Percentiles rank a stretch among this genome's conserved stretches.
These are phyloP conservation scores for Cottoperca gobio DNA, from an alignment of 2,797 vertebrate genomes.

Conservation along the genomic window DNA sequence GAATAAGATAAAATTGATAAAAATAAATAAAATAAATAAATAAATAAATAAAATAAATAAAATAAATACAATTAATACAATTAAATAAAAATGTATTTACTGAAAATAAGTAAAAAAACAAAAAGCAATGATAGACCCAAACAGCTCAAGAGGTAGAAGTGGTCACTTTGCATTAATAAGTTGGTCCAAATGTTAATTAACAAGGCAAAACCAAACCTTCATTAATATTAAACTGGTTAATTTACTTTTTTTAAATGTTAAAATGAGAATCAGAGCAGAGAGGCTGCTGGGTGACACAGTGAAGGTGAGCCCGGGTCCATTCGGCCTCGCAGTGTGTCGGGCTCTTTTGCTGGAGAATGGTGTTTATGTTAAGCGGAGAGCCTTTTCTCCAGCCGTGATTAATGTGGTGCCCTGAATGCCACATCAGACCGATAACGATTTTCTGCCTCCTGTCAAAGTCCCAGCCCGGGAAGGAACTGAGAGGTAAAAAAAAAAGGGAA, in stretches of 20 bases:
- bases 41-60: no score
- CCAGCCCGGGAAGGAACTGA: slow-evolving; percentile 1
- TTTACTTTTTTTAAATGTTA: not conserved
- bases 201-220: not conserved
- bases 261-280: no score
- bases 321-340: slow-evolving; percentile 20
- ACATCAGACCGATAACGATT: slow-evolving; percentile 72
- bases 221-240: not conserved
- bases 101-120: not conserved
- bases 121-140: not conserved
- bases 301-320: not conserved
- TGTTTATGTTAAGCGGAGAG: slow-evolving; percentile 78
- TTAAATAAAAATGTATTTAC: no score
- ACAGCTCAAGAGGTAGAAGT: not conserved
- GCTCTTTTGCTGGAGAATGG: slow-evolving; percentile 63
- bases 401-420: slow-evolving; percentile 79
- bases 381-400: slow-evolving; percentile 74
- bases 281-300: not conserved
- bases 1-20: no score
- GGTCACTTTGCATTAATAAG: not conserved
- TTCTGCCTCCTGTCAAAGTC: slow-evolving; percentile 68
- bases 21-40: no score
- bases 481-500: not conserved
- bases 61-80: no score
- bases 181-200: slow-evolving; percentile 9